A percentile compares a stretch with the other conserved stretches of the same genome.
These are phyloP conservation scores for Megalops cyprinoides DNA, from an alignment of 2,797 vertebrate species.

Conservation along the genomic window DNA sequence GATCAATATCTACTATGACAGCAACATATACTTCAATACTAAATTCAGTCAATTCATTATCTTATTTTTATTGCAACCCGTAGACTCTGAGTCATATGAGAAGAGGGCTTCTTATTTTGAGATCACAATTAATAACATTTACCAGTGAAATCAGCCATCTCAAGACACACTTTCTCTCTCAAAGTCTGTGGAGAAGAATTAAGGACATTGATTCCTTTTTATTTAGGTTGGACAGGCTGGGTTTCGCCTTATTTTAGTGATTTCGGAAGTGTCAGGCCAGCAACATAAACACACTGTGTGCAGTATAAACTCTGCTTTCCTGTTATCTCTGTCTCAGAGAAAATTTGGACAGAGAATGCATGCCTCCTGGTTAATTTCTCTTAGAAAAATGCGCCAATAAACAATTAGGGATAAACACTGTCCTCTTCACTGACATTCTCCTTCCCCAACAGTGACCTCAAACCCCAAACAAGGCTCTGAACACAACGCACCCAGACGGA, in stretches of 20 bases:
- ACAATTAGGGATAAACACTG: slow-evolving; percentile 63
- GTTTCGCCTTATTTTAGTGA: slow-evolving; percentile 47
- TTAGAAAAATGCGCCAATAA: slow-evolving; percentile 45
- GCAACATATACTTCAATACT: not conserved
- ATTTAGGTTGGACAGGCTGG: slow-evolving; percentile 35
- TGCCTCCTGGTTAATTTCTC: slow-evolving; percentile 40
- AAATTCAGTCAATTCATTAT: not conserved
- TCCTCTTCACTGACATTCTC: slow-evolving; percentile 51
- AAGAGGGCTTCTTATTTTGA: not conserved
- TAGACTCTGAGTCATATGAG: slow-evolving; percentile 13
- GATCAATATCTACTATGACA: not conserved
- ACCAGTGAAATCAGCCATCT: slow-evolving; percentile 15
- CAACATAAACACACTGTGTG: slow-evolving; percentile 49
- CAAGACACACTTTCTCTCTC: slow-evolving; percentile 17
- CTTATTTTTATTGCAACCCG: not conserved
- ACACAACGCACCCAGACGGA: not conserved
- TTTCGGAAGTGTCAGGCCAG: slow-evolving; percentile 45
- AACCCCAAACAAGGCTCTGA: slow-evolving; percentile 7
- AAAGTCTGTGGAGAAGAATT: slow-evolving; percentile 13
- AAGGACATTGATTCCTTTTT: slow-evolving; percentile 43
- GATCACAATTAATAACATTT: slow-evolving; percentile 25
- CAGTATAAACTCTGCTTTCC: slow-evolving; percentile 61
- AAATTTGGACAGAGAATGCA: slow-evolving; percentile 49
- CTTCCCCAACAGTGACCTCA: slow-evolving; percentile 4
- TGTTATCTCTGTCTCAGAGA: slow-evolving; percentile 51